Evolutionary conservation across 2,113 vertebrate species (phyloP).

Genomic region (Pampusana beccarii): DNA sequence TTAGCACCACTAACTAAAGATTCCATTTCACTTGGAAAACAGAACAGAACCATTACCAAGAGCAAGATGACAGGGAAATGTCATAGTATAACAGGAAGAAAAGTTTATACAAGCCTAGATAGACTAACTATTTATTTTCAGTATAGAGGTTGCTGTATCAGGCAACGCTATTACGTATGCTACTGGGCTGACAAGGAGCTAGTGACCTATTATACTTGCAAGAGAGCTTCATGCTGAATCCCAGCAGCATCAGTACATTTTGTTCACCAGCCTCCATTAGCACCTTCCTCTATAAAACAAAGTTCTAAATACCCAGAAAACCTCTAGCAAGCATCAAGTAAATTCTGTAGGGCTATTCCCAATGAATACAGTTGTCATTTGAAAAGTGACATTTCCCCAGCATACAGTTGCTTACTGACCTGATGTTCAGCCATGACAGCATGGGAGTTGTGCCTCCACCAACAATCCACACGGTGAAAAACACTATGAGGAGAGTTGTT

Average conservation of each 20-base stretch:
- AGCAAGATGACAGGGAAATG: neutral
- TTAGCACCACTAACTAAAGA: neutral
- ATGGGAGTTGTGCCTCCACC: slow-evolving; percentile 97
- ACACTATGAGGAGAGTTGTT: slow-evolving; percentile 95
- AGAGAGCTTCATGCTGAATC: neutral
- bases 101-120: neutral
- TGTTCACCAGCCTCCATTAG: neutral
- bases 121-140: neutral
- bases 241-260: neutral
- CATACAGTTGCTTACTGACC: slow-evolving; percentile 73
- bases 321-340: neutral
- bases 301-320: neutral
- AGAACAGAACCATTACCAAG: neutral
- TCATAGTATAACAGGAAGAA: neutral
- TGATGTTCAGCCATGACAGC: slow-evolving; percentile 96
- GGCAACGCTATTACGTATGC: neutral
- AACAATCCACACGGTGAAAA: slow-evolving; percentile 98
- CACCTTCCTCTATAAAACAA: neutral
- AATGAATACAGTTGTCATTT: neutral
- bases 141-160: neutral
- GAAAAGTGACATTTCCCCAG: neutral
- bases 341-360: neutral
- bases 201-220: neutral
- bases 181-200: neutral
- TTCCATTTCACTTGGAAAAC: neutral